These are phyloP conservation scores for Oscheius onirici DNA, from an alignment of 2,888 invertebrate genomes.

Conservation along the genomic window DNA sequence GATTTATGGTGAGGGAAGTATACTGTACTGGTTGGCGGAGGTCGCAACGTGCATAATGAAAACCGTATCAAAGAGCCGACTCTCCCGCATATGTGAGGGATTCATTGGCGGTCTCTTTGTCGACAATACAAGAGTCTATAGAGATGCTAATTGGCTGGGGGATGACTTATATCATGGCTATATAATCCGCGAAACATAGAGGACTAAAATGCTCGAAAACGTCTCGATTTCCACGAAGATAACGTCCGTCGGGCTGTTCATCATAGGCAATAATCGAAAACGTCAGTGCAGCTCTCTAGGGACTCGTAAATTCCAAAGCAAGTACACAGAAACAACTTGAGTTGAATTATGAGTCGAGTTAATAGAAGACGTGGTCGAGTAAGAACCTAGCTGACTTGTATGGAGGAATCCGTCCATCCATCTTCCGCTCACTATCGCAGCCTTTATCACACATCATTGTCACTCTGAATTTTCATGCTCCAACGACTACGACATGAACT, in stretches of 20 bases:
- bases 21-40: not conserved
- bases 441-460: conserved; percentile 33
- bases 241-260: conserved; percentile 22
- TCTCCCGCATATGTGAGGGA: conserved; percentile 1
- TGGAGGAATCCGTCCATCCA: not conserved
- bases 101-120: conserved; percentile 25
- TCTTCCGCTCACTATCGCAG: conserved; percentile 15
- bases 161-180: too few species aligned
- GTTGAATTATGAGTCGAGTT: conserved; percentile 2
- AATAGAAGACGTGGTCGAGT: not conserved
- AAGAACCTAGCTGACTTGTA: not conserved
- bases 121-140: conserved; percentile 14
- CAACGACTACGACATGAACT: conserved; percentile 43
- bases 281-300: conserved; percentile 9
- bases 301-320: conserved; percentile 12
- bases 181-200: not conserved
- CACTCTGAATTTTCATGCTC: conserved; percentile 45
- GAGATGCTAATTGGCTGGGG: conserved; percentile 12
- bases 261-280: conserved; percentile 33
- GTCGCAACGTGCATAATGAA: conserved; percentile 24
- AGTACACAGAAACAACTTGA: conserved; percentile 1
- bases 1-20: conserved; percentile 16
- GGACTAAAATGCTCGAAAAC: not conserved
- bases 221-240: conserved; percentile 16
- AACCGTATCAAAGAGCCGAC: conserved; percentile 10